Evolutionary conservation across 1,140 invertebrate species (phyloP).

Genomic region (Akabosia matsudoensis): DNA sequence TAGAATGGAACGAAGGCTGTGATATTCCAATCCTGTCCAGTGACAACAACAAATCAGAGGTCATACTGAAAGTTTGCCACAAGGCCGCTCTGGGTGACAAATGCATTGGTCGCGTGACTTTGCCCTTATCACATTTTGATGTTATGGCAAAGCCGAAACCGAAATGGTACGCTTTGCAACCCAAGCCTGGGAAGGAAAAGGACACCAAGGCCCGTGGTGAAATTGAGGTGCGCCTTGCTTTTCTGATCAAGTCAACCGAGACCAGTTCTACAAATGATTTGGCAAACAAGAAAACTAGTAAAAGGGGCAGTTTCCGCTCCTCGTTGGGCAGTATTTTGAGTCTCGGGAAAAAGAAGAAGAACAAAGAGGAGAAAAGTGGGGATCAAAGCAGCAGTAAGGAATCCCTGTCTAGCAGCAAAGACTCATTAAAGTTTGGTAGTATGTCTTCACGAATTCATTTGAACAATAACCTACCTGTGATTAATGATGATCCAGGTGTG

Average conservation of each 20-base stretch:
- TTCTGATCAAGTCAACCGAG: conserved; percentile 67
- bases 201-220: conserved; percentile 75
- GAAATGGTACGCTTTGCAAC: conserved; percentile 59
- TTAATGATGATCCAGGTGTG: conserved; percentile 75
- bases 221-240: conserved; percentile 78
- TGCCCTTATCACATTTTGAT: conserved; percentile 81
- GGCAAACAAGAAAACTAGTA: neutral
- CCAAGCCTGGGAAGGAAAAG: conserved; percentile 70
- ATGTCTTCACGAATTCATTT: neutral
- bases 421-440: neutral
- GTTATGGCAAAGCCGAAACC: conserved; percentile 79
- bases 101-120: conserved; percentile 76
- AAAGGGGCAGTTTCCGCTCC: neutral
- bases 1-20: conserved; percentile 93
- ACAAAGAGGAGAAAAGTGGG: neutral
- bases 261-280: neutral
- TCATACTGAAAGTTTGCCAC: conserved; percentile 79
- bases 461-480: neutral
- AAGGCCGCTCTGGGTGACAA: conserved; percentile 85
- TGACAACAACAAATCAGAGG: conserved; percentile 80
- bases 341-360: conserved; percentile 10
- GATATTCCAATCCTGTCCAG: conserved; percentile 73
- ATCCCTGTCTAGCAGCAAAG: neutral
- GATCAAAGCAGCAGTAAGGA: neutral
- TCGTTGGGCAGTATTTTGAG: conserved; percentile 8